Conservation (phyloP, 2,888 invertebrate species). For the Lomographa bimaculata region DNA sequence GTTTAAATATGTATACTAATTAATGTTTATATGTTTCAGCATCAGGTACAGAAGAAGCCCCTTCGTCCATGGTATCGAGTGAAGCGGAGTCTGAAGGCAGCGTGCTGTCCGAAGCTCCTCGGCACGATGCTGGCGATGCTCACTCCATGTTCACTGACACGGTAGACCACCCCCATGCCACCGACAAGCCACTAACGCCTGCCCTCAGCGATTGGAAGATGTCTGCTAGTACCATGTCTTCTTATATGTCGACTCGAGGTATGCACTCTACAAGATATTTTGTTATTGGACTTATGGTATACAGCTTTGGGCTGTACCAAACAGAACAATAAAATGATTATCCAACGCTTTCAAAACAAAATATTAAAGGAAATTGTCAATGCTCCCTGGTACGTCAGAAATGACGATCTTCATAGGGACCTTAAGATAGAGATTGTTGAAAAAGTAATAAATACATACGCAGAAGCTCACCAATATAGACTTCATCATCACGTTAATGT, state of each 20-base stretch:
- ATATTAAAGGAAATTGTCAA: too few species aligned
- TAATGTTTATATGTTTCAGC: conserved; percentile 26
- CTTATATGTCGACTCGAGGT: conserved; percentile 68
- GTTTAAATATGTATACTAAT: too few species aligned
- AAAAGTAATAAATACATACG: too few species aligned
- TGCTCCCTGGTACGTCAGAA: too few species aligned
- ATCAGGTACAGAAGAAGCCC: conserved; percentile 70
- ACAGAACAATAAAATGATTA: too few species aligned
- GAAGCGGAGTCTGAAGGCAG: conserved; percentile 76
- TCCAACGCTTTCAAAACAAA: too few species aligned
- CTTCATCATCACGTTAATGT: too few species aligned
- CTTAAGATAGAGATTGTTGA: too few species aligned
- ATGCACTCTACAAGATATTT: conserved; percentile 1
- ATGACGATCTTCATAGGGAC: too few species aligned
- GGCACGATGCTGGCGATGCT: conserved; percentile 49
- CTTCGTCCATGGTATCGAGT: conserved; percentile 75
- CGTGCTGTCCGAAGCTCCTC: conserved; percentile 56
- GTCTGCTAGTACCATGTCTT: conserved; percentile 50
- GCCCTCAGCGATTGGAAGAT: conserved; percentile 55
- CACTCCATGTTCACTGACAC: conserved; percentile 40
- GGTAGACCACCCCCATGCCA: conserved; percentile 37
- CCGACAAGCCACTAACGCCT: conserved; percentile 44
- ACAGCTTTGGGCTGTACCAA: too few species aligned
- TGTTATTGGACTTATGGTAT: too few species aligned
- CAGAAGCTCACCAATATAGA: too few species aligned